These are phyloP conservation scores for Archilochus colubris DNA, from an alignment of 2,113 vertebrate genomes.

Conservation along the genomic window DNA sequence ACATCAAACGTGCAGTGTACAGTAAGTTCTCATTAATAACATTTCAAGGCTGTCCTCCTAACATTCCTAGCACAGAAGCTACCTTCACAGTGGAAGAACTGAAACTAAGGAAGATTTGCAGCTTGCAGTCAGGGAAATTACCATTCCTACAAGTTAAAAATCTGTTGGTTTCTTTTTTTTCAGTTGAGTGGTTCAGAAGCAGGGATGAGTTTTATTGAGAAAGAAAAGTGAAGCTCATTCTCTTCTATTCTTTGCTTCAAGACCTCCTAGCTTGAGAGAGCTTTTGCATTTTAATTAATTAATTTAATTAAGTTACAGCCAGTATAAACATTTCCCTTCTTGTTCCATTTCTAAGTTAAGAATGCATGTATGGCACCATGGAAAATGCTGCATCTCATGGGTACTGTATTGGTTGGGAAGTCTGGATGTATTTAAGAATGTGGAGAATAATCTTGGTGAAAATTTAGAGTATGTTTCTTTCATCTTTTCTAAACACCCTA, in stretches of 20 bases:
- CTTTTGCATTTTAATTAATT: slow-evolving; percentile 9
- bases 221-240: not conserved
- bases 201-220: not conserved
- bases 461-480: not conserved
- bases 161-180: not conserved
- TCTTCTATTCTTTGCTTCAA: not conserved
- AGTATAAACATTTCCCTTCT: not conserved
- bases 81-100: not conserved
- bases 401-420: not conserved
- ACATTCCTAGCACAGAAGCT: slow-evolving; percentile 29
- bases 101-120: slow-evolving; percentile 8
- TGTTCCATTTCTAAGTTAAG: not conserved
- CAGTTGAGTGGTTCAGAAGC: not conserved
- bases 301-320: not conserved
- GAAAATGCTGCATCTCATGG: not conserved
- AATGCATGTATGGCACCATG: not conserved
- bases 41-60: slow-evolving; percentile 48
- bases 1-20: slow-evolving; percentile 47
- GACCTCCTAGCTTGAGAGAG: not conserved
- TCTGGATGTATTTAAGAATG: not conserved
- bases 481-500: not conserved
- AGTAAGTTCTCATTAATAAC: slow-evolving; percentile 55
- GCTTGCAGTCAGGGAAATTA: not conserved
- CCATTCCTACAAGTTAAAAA: not conserved
- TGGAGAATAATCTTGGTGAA: not conserved